phyloP scores from a whole-genome alignment of 1,140 invertebrate species.

The Brachionus sp. region DNA sequence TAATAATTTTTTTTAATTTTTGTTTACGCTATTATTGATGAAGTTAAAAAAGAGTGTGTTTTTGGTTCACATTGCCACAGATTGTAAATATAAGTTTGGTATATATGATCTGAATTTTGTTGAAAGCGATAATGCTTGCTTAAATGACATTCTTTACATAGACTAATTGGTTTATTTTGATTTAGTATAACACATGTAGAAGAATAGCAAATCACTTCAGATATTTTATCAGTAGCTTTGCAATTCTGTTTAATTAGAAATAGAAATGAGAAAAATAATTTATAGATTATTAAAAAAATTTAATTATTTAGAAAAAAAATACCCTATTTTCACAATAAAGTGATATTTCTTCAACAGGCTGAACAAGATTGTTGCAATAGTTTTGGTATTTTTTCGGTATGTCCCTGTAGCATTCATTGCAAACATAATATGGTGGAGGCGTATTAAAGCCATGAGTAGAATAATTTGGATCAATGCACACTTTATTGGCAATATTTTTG shows the following conservation, averaged over 20 bases:
- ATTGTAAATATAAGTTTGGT: constrained; percentile 65
- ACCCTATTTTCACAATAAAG: constrained; percentile 96
- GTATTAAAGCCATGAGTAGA: constrained; percentile 69
- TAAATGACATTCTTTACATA: constrained; percentile 66
- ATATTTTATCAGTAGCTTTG: constrained; percentile 77
- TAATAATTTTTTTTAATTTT: too few relatives aligned
- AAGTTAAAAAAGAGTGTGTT: neutral
- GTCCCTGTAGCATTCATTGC: constrained; percentile 90
- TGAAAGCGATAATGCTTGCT: constrained; percentile 30
- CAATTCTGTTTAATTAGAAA: constrained; percentile 72
- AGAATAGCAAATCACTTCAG: constrained; percentile 91
- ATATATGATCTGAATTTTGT: constrained; percentile 48
- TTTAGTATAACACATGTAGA: constrained; percentile 93
- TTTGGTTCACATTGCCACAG: constrained; percentile 48
- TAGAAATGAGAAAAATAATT: too few relatives aligned
- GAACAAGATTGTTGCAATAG: constrained; percentile 81
- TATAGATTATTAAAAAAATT: too few relatives aligned
- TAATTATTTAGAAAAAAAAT: constrained; percentile 44
- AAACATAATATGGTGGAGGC: constrained; percentile 88
- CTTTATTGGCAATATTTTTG: constrained; percentile 56
- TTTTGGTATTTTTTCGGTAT: constrained; percentile 70
- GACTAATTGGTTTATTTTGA: constrained; percentile 87
- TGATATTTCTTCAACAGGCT: constrained; percentile 88
- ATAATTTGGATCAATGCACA: constrained; percentile 63
- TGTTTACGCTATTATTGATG: constrained; percentile 23